Conservation (phyloP, 2,113 vertebrate species). For the Pomatostomus ruficeps region DNA sequence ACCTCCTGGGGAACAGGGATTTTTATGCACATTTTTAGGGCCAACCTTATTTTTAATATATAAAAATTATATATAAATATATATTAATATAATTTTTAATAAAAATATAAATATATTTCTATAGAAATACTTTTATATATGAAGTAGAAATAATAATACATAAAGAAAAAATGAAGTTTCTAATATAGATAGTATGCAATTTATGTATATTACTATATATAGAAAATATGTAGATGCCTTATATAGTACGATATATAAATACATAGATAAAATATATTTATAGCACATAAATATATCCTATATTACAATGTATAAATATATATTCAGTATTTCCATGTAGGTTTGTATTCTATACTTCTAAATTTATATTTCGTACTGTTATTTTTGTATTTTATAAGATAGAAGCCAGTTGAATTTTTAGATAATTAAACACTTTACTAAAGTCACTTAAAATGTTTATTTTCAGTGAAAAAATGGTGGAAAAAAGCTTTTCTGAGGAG, state of each 20-base stretch:
- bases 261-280: background rate
- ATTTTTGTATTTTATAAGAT: rapidly evolving
- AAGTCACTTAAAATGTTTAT: rapidly evolving
- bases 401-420: rapidly evolving
- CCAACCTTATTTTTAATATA: background rate
- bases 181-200: too few species aligned
- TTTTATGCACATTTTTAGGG: background rate
- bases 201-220: background rate
- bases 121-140: too few species aligned
- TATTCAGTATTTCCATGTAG: too few species aligned
- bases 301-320: background rate
- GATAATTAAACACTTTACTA: rapidly evolving
- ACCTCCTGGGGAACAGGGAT: background rate
- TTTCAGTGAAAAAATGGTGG: rapidly evolving
- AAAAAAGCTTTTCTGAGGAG: rapidly evolving
- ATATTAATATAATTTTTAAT: background rate
- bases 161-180: background rate
- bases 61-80: background rate
- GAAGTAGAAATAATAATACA: too few species aligned
- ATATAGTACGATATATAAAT: too few species aligned
- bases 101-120: too few species aligned
- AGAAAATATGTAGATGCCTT: background rate
- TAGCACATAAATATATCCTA: background rate
- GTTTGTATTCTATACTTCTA: too few species aligned
- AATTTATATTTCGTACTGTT: too few species aligned